Percentiles rank a stretch among this genome's conserved stretches.
These are phyloP conservation scores for Nymphicus hollandicus DNA, from an alignment of 2,113 vertebrate species.

Conservation along the genomic window DNA sequence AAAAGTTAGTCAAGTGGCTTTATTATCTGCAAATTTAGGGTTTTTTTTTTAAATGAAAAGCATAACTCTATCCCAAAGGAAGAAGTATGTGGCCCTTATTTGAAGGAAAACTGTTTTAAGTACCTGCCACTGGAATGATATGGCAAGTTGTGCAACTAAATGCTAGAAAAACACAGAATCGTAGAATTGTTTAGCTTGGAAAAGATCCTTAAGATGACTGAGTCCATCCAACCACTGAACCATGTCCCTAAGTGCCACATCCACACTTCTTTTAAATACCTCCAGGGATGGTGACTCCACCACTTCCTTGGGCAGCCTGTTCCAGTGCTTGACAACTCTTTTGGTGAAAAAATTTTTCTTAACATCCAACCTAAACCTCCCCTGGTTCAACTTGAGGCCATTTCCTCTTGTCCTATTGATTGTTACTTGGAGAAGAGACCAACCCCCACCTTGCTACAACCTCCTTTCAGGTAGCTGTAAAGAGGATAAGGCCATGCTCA, in stretches of 20 bases:
- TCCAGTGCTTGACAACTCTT: neutral
- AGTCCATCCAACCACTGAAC: too few species aligned
- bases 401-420: neutral
- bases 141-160: neutral
- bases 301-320: neutral
- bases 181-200: neutral
- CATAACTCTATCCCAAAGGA: neutral
- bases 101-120: neutral
- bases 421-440: neutral
- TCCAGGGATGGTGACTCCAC: neutral
- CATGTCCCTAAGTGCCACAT: neutral
- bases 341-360: neutral
- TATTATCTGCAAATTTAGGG: accelerated
- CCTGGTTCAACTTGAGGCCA: accelerated
- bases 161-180: neutral
- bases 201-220: neutral
- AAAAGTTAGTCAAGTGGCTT: neutral
- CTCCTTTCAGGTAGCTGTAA: neutral
- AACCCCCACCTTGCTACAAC: accelerated
- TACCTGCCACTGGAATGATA: neutral
- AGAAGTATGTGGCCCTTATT: neutral
- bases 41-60: neutral
- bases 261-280: neutral
- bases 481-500: neutral
- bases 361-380: accelerated